Percentiles rank a stretch among this genome's conserved stretches.
Conservation (phyloP, 2,113 vertebrate genomes). For the Silurus glanis region DNA sequence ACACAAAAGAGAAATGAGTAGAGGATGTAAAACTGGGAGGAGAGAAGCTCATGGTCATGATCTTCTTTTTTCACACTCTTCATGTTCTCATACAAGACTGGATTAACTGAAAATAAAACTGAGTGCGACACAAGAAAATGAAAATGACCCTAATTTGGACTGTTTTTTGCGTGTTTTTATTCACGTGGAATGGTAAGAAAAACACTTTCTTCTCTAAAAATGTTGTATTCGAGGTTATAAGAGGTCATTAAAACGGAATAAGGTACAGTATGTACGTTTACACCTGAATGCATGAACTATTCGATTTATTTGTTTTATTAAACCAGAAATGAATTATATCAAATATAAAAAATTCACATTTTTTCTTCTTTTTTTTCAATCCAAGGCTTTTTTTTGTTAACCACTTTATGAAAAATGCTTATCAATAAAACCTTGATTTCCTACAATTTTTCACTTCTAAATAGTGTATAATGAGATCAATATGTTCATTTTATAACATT, state of each 20-base stretch:
- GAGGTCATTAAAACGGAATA: background rate
- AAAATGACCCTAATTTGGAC: constrained; percentile 39
- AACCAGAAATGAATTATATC: background rate
- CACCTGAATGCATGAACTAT: background rate
- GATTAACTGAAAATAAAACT: background rate
- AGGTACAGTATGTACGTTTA: background rate
- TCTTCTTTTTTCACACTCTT: background rate
- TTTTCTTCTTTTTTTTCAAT: background rate
- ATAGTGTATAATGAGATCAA: too few species aligned
- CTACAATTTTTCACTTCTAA: too few species aligned
- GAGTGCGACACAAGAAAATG: constrained; percentile 12
- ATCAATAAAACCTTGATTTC: background rate
- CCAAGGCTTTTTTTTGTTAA: background rate
- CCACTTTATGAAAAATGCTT: background rate
- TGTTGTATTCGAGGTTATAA: too few species aligned
- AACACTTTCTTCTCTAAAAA: background rate
- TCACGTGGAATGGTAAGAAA: constrained; percentile 44
- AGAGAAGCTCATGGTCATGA: constrained; percentile 26
- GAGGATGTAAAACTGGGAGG: background rate
- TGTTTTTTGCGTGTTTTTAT: constrained; percentile 36
- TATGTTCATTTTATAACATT: too few species aligned
- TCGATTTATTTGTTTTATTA: background rate
- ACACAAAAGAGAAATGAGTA: background rate
- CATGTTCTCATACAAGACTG: background rate
- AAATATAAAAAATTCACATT: background rate